Conservation (phyloP, 2,113 vertebrate genomes). For the Ginglymostoma cirratum region DNA sequence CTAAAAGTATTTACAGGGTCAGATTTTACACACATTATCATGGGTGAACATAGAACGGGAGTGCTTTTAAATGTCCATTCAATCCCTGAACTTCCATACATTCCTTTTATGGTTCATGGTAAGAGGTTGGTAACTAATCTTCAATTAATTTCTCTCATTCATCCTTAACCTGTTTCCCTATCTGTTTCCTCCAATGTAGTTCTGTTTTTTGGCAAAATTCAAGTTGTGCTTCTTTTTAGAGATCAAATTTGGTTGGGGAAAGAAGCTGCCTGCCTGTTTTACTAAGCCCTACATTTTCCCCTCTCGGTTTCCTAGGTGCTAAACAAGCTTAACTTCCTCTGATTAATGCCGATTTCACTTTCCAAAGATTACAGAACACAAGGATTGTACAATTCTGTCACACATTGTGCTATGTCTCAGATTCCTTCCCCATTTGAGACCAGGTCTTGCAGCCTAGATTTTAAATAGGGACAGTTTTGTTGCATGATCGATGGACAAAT, state of each 20-base stretch:
- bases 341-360: background rate
- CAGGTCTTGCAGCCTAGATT: background rate
- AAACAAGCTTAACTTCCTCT: background rate
- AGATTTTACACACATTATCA: background rate
- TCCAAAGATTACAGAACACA: background rate
- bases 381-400: background rate
- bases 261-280: background rate
- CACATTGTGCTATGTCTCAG: background rate
- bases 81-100: background rate
- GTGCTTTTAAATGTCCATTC: background rate
- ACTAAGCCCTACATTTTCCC: background rate
- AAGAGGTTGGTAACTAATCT: background rate
- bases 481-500: background rate
- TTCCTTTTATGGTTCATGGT: background rate
- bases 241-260: background rate
- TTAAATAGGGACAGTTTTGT: background rate
- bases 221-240: background rate
- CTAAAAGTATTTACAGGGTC: background rate
- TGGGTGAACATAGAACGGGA: background rate
- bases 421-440: background rate
- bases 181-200: too few species aligned
- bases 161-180: background rate
- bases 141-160: background rate
- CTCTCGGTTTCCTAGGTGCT: background rate
- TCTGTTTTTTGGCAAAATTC: background rate